Evolutionary conservation across 35 echinoderm and acorn worm genomes (phyloP).

Genomic region (Apostichopus japonicus): DNA sequence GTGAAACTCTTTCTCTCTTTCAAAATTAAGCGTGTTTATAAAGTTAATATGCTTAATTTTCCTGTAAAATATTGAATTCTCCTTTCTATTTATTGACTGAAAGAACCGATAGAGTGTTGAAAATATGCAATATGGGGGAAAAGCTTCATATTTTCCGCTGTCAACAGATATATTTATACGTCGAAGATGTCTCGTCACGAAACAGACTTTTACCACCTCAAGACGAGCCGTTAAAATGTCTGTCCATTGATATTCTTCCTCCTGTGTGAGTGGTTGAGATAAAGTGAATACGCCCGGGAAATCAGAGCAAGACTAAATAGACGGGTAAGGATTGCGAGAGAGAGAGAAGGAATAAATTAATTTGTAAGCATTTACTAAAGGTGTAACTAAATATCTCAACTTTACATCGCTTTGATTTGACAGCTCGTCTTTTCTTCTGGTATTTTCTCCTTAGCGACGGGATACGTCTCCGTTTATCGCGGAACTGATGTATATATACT

Average conservation of each 20-base stretch:
- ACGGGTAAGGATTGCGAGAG: not conserved
- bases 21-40: too few relatives aligned
- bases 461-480: too few relatives aligned
- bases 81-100: too few relatives aligned
- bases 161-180: not conserved
- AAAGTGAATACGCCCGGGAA: constrained; percentile 41
- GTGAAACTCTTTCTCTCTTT: too few relatives aligned
- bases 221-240: not conserved
- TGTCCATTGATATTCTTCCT: not conserved
- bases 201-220: not conserved
- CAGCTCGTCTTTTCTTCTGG: not conserved
- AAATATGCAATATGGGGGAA: not conserved
- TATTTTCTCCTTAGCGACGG: too few relatives aligned
- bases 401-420: constrained; percentile 2
- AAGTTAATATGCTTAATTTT: too few relatives aligned
- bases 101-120: not conserved
- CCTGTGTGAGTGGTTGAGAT: not conserved
- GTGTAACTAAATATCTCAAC: constrained; percentile 18
- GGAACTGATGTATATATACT: too few relatives aligned
- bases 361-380: constrained; percentile 26
- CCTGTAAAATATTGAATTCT: too few relatives aligned
- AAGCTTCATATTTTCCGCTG: not conserved
- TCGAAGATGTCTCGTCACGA: not conserved
- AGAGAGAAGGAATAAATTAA: constrained; percentile 40
- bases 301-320: not conserved